A percentile compares a stretch with the other conserved stretches of the same genome.
Conservation (phyloP, 2,113 vertebrate species). For the Paratilapia polleni region DNA sequence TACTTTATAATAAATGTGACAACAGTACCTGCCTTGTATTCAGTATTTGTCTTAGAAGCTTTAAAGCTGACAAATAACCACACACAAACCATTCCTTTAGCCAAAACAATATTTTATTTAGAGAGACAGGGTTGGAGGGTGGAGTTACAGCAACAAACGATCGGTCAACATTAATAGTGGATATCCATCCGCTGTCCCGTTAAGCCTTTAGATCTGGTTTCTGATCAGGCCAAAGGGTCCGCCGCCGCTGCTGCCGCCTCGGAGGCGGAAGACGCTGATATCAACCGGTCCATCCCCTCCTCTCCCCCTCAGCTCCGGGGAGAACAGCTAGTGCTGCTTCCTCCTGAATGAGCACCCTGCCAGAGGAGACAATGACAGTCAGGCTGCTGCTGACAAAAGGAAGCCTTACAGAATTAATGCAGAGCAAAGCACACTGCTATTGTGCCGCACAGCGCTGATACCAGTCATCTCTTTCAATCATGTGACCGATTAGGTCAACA, state of each 20-base stretch:
- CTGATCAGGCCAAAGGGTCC: conserved; percentile 20
- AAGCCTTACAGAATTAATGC: conserved; percentile 44
- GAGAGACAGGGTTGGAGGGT: conserved; percentile 74
- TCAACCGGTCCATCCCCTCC: conserved; percentile 71
- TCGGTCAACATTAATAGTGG: conserved; percentile 24
- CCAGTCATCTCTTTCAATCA: not conserved
- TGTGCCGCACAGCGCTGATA: conserved; percentile 22
- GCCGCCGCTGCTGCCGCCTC: not conserved
- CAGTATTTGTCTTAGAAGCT: too few relatives aligned
- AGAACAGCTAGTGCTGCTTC: conserved; percentile 82
- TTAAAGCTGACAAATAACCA: not conserved
- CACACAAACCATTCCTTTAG: conserved; percentile 50
- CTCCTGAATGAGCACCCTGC: conserved; percentile 84
- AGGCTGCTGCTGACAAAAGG: conserved; percentile 29
- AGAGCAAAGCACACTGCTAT: conserved; percentile 14
- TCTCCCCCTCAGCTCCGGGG: conserved; percentile 61
- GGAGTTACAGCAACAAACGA: conserved; percentile 67
- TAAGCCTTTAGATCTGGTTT: conserved; percentile 16
- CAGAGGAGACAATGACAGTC: conserved; percentile 47
- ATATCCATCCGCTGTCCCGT: conserved; percentile 24
- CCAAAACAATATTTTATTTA: conserved; percentile 81
- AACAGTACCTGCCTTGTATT: not conserved
- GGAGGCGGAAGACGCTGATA: conserved; percentile 54
- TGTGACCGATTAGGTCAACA: conserved; percentile 20
- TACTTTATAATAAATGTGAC: not conserved